A percentile compares a stretch with the other conserved stretches of the same genome.
phyloP scores from a whole-genome alignment of 2,113 vertebrate species.

The Leptocoma aspasia region DNA sequence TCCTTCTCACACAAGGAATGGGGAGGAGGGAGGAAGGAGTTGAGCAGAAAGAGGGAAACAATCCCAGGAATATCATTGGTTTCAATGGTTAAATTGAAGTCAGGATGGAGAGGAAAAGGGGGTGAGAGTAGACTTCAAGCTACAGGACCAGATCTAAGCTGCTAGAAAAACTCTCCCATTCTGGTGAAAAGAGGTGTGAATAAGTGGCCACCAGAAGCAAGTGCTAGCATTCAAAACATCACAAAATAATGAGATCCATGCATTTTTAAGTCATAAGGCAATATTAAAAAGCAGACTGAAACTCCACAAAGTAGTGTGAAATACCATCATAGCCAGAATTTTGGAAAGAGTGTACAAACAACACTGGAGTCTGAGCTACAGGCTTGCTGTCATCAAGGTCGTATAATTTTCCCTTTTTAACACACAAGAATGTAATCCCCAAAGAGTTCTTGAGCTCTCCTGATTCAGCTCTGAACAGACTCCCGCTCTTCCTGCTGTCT shows the following conservation, averaged over 20 bases:
- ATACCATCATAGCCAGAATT: not conserved
- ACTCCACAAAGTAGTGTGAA: not conserved
- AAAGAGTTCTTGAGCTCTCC: not conserved
- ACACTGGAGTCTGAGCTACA: not conserved
- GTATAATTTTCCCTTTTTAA: not conserved
- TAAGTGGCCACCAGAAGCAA: not conserved
- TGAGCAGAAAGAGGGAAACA: not conserved
- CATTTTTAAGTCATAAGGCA: not conserved
- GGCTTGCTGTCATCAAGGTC: not conserved
- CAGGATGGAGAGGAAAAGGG: not conserved
- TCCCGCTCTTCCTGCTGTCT: not conserved
- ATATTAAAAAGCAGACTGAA: not conserved
- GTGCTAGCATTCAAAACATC: not conserved
- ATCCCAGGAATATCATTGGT: not conserved
- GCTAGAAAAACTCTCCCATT: not conserved
- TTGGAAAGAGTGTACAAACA: not conserved
- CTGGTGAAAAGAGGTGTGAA: not conserved
- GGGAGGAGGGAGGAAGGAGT: not conserved
- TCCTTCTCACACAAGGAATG: not conserved
- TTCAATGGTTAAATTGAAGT: not conserved
- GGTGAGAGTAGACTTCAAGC: not conserved
- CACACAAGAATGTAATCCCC: not conserved
- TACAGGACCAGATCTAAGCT: not conserved
- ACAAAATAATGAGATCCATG: not conserved
- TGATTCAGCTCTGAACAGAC: not conserved